A percentile compares a stretch with the other conserved stretches of the same genome.
Conservation (phyloP, 2,797 vertebrate genomes). For the Muscicapa comitata region DNA sequence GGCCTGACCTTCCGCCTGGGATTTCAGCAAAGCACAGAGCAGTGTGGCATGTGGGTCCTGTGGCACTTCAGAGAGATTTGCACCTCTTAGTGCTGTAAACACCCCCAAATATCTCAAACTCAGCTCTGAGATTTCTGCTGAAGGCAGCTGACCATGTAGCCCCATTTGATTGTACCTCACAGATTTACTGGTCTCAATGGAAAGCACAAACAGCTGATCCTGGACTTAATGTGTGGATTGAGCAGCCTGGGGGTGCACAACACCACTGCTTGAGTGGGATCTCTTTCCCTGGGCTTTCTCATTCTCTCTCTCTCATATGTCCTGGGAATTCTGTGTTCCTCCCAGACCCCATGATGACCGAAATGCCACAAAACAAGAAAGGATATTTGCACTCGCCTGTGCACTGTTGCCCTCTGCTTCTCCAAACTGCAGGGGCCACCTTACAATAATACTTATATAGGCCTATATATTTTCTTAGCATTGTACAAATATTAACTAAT, state of each 20-base stretch:
- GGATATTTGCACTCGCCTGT: slow-evolving; percentile 36
- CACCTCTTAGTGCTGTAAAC: neutral
- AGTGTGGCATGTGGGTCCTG: neutral
- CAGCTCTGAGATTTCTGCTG: neutral
- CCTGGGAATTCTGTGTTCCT: slow-evolving; percentile 35
- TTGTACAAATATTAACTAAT: slow-evolving; percentile 68
- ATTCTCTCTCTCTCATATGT: neutral
- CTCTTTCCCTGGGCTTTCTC: neutral
- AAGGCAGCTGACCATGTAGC: neutral
- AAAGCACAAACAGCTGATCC: neutral
- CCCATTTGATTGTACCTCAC: neutral
- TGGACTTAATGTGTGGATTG: rapidly evolving
- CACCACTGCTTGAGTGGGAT: neutral
- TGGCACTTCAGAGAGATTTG: neutral
- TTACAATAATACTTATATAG: slow-evolving; percentile 63
- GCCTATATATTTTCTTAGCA: slow-evolving; percentile 63
- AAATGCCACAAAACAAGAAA: slow-evolving; percentile 32
- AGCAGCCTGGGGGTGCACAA: neutral
- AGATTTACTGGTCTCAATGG: neutral
- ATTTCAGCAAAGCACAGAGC: neutral
- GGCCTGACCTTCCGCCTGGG: neutral
- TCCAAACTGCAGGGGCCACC: slow-evolving; percentile 57
- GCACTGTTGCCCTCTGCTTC: slow-evolving; percentile 67
- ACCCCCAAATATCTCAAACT: neutral
- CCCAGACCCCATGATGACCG: neutral